Conservation (phyloP, 2,113 vertebrate species). For the Pardalotus punctatus region DNA sequence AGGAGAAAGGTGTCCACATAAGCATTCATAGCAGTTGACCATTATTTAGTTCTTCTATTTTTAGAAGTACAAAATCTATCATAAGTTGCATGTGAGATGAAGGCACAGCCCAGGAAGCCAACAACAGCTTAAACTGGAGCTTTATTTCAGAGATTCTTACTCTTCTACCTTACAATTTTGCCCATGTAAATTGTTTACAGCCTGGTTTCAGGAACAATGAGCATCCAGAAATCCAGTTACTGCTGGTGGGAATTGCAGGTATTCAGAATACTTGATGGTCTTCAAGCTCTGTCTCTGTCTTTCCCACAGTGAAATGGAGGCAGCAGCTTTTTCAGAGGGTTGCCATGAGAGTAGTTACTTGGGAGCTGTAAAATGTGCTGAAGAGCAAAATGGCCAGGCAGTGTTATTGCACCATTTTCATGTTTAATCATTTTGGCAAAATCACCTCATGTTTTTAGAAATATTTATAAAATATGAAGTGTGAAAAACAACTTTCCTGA, state of each 20-base stretch:
- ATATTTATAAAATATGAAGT: neutral
- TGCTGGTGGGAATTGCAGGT: neutral
- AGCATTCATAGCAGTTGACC: neutral
- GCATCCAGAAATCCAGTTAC: neutral
- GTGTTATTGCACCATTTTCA: neutral
- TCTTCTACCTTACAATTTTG: neutral
- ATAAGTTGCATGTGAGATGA: neutral
- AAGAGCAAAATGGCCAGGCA: neutral
- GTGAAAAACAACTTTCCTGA: neutral
- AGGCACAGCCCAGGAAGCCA: neutral
- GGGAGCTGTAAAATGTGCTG: neutral
- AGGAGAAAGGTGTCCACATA: neutral
- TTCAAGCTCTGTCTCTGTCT: neutral
- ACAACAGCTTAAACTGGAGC: neutral
- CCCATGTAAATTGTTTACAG: neutral
- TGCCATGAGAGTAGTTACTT: neutral
- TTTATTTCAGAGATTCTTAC: neutral
- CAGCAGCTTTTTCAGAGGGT: neutral
- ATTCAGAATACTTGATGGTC: neutral
- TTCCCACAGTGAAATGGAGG: neutral
- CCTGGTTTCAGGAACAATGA: neutral
- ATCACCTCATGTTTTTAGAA: neutral
- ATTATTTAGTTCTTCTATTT: neutral
- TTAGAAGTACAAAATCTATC: neutral
- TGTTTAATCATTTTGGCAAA: neutral